Conservation (phyloP, 2,888 invertebrate genomes). For the Tigriopus californicus region DNA sequence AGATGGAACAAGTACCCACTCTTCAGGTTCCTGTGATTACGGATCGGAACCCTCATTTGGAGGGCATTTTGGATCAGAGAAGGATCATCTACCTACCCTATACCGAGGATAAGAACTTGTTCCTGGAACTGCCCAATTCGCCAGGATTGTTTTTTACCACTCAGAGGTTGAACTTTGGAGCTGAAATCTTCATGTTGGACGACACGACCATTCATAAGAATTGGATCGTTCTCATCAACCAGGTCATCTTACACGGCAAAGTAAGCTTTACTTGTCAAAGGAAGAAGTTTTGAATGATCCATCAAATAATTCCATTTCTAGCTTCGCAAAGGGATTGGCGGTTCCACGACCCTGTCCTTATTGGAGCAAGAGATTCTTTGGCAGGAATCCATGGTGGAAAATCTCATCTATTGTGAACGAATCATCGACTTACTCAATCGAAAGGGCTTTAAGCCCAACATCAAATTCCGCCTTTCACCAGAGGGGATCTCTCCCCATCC, state of each 20-base stretch:
- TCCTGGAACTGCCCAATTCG: neutral
- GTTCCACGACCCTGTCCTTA: no score
- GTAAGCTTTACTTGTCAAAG: neutral
- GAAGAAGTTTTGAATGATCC: neutral
- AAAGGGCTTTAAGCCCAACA: no score
- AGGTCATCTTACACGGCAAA: neutral
- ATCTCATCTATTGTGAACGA: no score
- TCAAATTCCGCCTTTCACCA: no score
- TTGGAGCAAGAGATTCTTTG: no score
- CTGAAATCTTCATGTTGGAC: neutral
- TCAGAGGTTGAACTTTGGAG: neutral
- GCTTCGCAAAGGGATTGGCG: neutral
- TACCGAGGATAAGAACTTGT: neutral
- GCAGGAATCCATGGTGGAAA: no score
- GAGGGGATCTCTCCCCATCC: no score
- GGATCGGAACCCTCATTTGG: neutral
- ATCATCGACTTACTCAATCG: no score
- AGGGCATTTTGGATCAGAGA: neutral
- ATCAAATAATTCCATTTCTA: neutral
- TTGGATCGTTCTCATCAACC: neutral
- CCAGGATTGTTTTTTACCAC: constrained; percentile 1
- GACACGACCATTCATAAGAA: neutral
- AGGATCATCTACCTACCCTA: neutral
- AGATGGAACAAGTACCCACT: neutral
- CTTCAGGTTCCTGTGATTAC: neutral